These are phyloP conservation scores for Ceratoteleas bidentatus DNA, from an alignment of 1,140 invertebrate genomes.

Conservation along the genomic window DNA sequence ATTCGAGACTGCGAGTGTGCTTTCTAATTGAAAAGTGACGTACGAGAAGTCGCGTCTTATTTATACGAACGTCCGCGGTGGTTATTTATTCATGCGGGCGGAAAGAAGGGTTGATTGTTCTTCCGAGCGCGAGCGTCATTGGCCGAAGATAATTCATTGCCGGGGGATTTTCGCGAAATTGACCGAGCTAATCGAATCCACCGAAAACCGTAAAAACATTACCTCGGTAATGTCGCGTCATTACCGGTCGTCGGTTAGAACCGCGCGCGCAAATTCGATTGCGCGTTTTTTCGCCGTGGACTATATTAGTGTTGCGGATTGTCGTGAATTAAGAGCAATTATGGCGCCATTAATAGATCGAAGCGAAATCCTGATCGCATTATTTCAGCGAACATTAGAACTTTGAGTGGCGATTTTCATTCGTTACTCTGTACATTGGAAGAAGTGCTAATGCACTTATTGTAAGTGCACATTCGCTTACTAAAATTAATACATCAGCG, in stretches of 20 bases:
- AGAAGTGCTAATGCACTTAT: not conserved
- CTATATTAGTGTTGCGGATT: slow-evolving; percentile 9
- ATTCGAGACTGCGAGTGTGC: too few relatives aligned
- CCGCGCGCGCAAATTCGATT: slow-evolving; percentile 11
- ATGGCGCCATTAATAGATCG: not conserved
- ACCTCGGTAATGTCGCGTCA: slow-evolving; percentile 7
- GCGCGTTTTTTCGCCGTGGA: not conserved
- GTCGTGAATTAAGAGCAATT: slow-evolving; percentile 5
- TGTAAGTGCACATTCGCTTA: too few relatives aligned
- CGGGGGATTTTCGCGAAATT: not conserved
- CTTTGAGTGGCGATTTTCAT: slow-evolving; percentile 12
- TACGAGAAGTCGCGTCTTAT: too few relatives aligned
- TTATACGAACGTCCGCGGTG: too few relatives aligned
- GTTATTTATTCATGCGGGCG: too few relatives aligned
- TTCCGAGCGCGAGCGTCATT: too few relatives aligned
- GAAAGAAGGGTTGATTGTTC: too few relatives aligned
- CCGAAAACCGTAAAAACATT: slow-evolving; percentile 14
- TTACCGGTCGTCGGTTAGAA: slow-evolving; percentile 7
- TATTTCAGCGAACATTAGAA: slow-evolving; percentile 14
- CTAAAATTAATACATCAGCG: too few relatives aligned
- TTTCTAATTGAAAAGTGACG: too few relatives aligned
- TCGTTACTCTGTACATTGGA: not conserved
- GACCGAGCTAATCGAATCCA: slow-evolving; percentile 2
- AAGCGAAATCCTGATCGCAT: slow-evolving; percentile 10
- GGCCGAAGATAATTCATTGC: not conserved